Evolutionary conservation across 2,888 invertebrate genomes (phyloP).

Genomic region (Acleris laterana): DNA sequence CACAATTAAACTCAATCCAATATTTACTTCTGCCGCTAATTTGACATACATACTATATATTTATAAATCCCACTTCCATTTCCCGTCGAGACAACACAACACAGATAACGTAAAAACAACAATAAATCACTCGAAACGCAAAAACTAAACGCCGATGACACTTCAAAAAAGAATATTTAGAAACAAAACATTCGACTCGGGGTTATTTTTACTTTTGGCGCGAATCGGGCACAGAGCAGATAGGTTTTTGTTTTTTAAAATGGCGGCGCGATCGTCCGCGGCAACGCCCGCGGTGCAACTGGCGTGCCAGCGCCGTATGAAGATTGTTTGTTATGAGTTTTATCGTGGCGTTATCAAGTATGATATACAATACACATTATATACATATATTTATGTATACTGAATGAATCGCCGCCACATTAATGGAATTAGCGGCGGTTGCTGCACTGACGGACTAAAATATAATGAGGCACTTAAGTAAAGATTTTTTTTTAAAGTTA

Average conservation of each 20-base stretch:
- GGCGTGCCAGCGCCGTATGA: neutral
- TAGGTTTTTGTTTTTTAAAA: neutral
- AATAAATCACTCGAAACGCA: neutral
- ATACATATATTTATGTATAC: neutral
- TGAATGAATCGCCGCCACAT: neutral
- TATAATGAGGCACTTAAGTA: neutral
- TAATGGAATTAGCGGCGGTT: neutral
- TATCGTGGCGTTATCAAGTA: neutral
- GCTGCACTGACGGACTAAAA: neutral
- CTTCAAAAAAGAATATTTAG: neutral
- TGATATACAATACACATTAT: too few relatives aligned
- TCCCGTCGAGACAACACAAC: neutral
- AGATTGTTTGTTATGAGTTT: neutral
- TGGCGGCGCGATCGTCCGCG: neutral
- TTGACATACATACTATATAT: too few relatives aligned
- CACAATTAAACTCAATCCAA: too few relatives aligned
- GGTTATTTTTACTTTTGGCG: slow-evolving; percentile 1
- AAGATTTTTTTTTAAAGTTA: neutral
- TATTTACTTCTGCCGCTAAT: too few relatives aligned
- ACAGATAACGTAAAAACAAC: neutral
- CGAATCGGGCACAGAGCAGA: neutral
- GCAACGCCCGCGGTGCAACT: neutral
- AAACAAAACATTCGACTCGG: neutral
- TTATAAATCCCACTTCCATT: neutral
- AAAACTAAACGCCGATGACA: neutral